These are phyloP conservation scores for Ricordea florida DNA, from an alignment of 92 coral and sea anemone species.

Conservation along the genomic window DNA sequence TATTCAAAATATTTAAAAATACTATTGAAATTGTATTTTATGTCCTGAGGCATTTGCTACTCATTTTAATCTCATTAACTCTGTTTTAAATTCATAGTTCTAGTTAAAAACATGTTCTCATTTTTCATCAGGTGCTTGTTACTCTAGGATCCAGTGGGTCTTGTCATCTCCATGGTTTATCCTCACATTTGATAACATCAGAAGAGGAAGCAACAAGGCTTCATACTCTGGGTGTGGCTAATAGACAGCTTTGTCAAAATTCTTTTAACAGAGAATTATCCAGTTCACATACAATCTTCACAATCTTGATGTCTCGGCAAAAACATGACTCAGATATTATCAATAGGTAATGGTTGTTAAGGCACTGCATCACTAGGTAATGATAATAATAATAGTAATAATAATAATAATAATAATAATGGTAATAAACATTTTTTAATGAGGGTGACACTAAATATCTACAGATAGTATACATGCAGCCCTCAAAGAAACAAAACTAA, in stretches of 20 bases:
- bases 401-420: too few species aligned
- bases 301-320: slow-evolving; percentile 54
- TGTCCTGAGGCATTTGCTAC: too few species aligned
- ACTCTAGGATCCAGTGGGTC: slow-evolving; percentile 33
- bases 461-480: too few species aligned
- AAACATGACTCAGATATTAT: slow-evolving; percentile 44
- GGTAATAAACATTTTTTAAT: too few species aligned
- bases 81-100: background rate
- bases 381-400: background rate
- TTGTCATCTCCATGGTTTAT: slow-evolving; percentile 56
- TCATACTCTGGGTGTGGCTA: slow-evolving; percentile 39
- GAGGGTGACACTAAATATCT: too few species aligned
- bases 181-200: slow-evolving; percentile 33
- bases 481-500: too few species aligned
- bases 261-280: slow-evolving; percentile 44
- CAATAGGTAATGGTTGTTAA: slow-evolving; percentile 42
- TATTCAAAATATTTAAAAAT: too few species aligned
- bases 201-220: slow-evolving; percentile 48
- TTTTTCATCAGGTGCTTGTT: slow-evolving; percentile 48
- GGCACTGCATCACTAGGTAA: too few species aligned
- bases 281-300: slow-evolving; percentile 61
- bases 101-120: background rate
- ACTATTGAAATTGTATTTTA: too few species aligned
- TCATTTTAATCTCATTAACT: too few species aligned
- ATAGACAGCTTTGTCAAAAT: slow-evolving; percentile 1